phyloP scores from a whole-genome alignment of 2,113 vertebrate species.

The Scomber colias region DNA sequence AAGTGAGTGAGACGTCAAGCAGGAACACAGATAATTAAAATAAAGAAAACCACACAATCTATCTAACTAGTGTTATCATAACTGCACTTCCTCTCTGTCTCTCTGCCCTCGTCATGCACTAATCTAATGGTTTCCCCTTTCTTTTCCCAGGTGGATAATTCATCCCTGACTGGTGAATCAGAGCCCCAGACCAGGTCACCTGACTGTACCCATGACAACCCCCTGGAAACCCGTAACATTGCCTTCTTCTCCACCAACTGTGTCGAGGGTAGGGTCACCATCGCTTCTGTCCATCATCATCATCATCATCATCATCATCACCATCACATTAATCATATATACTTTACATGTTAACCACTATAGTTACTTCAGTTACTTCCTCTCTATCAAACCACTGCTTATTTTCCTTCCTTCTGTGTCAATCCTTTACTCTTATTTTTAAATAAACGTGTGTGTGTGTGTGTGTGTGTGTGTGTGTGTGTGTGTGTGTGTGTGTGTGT shows the following conservation, averaged over 20 bases:
- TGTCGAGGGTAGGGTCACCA: slow-evolving; percentile 83
- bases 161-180: slow-evolving; percentile 91
- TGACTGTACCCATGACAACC: slow-evolving; percentile 93
- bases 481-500: slow-evolving; percentile 1
- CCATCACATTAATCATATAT: background rate
- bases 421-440: background rate
- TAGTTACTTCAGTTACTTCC: too few relatives aligned
- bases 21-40: background rate
- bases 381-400: too few relatives aligned
- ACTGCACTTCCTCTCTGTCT: background rate
- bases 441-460: background rate
- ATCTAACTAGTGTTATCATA: background rate
- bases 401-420: too few relatives aligned
- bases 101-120: background rate
- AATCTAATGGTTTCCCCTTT: background rate
- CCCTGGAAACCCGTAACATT: slow-evolving; percentile 92
- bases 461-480: background rate
- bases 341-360: too few relatives aligned
- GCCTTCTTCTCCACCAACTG: slow-evolving; percentile 95
- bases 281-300: background rate
- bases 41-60: background rate
- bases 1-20: background rate
- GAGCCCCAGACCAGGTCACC: slow-evolving; percentile 93
- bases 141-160: slow-evolving; percentile 89
- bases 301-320: background rate